Base-by-base conservation (phyloP, 2,888 invertebrate genomes). In the Drosophila trichaetosa region DNA sequence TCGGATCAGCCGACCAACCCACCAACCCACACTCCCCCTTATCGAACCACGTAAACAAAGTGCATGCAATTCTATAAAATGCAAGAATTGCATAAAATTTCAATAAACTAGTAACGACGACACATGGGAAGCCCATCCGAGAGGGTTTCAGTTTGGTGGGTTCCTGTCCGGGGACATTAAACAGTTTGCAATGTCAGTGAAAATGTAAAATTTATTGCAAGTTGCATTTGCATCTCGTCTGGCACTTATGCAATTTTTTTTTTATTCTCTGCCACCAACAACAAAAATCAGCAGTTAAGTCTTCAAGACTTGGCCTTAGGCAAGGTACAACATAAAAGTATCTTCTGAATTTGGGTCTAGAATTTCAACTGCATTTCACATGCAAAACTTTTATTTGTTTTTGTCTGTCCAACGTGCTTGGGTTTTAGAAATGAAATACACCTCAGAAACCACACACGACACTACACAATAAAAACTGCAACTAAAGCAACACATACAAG, bases 81-180 rank as follows among this genome's bases (percentile, higher is more conserved):
- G 84, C 84, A 70, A 81, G 79, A 87, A 79, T 73, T 79, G 82
- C 82, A 83, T 73, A 83, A 82, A 82, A 83, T 87, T 83, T 75
- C 87, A 83, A 87, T 83, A 87, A 81, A 81, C 60, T 53, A 38
- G 52, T 56, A 60, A 36, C 53, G 62, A 68, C 59, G 60, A 70
- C 70, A 61, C 38, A 63, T 48, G 53, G 42, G 53, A 58, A 34
- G 62, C 53, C 34, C 52, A 48, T 54, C 31, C 34, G 29, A 18
- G 52, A 21, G 42, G 52, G 57, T 33, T 34, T 16, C 16, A 29
- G 40, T 46, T 36, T 5, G 27, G 21, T 13, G 18, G 29, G 38
- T 40, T 56, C 38, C 38, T 36, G 38, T 56, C 56, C 29, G 27
- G 38, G 16, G 56, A 21, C 2, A 10, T 57, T 54, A 61, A 59